Conservation (phyloP, 2,888 invertebrate genomes). For the Sesamia inferens region DNA sequence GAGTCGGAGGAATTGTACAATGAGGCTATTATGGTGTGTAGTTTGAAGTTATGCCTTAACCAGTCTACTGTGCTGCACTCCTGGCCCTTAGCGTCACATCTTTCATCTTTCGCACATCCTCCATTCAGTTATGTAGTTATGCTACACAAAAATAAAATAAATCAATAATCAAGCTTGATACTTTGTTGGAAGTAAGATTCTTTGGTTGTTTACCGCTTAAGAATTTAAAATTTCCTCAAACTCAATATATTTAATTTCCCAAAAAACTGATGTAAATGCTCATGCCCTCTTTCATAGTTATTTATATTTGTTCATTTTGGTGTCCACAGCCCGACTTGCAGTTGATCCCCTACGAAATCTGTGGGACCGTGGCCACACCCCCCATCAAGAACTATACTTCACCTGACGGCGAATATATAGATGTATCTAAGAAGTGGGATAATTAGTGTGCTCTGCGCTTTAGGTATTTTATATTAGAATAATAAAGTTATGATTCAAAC, state of each 20-base stretch:
- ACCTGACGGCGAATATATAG: conserved; percentile 97
- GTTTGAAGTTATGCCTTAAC: conserved; percentile 6
- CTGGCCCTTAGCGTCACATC: not conserved
- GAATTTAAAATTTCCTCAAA: not conserved
- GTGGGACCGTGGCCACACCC: conserved; percentile 95
- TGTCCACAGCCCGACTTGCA: conserved; percentile 92
- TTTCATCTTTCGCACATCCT: not conserved
- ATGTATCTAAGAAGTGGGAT: conserved; percentile 95
- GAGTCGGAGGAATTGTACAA: conserved; percentile 96
- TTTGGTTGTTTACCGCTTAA: not conserved
- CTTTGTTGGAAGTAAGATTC: not conserved
- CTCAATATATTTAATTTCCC: not conserved
- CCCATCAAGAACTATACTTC: conserved; percentile 94
- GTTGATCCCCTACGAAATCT: conserved; percentile 92
- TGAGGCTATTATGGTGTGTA: conserved; percentile 94
- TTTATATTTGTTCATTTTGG: conserved; percentile 3
- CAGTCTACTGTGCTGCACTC: not conserved
- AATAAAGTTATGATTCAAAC: conserved; percentile 62
- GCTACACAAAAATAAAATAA: not conserved
- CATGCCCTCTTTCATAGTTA: not conserved
- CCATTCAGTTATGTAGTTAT: not conserved
- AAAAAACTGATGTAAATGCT: not conserved
- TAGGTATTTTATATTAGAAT: conserved; percentile 60
- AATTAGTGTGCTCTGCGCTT: conserved; percentile 72
- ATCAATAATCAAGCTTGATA: not conserved